Base-by-base conservation (phyloP, 92 coral and sea anemone genomes). In the Virgularia gustaviana region DNA sequence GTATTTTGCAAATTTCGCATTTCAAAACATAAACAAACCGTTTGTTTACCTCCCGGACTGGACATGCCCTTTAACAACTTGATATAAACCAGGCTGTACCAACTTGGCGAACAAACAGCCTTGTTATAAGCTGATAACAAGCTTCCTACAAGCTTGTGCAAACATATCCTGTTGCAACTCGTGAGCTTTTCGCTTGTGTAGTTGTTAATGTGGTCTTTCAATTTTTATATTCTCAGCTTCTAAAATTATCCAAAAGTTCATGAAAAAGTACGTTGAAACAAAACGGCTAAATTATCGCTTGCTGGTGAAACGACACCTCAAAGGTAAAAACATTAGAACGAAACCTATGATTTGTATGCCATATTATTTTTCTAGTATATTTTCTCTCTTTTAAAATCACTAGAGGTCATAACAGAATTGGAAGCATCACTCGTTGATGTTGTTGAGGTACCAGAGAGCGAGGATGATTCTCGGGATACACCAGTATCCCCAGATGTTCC, bases 221-320 rank as follows among this genome's bases (percentile, higher is more conserved):
- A 15, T 39, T 16, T 4, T 25, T 3, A n/a, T 20, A 2, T 28
- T 79, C 55, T 2, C 25, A 79, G 83, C 83, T 34, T n/a, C 63
- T 0, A 36, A 47, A 28, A 59, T 71, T 11, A 70, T 79, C 34
- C 62, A 70, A 56, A 64, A 51, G 16, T 42, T 58, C 12, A 57
- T 70, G 19, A 67, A 78, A 36, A 41, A 20, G 12, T 30, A 41
- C 30, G 72, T 29, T 19, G 72, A 18, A 9, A 65, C 7, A 23
- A 65, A 44, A 42, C 27, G 36, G 6, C 49, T 65, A 19, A 28
- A 65, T 7, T 42, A 65, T 38, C 72, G 72, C 10, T 18, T 65
- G 23, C 44, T 32, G 35, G 31, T 65, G 28, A 65, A 65, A 44
- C 72, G 44, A 24, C 11, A 44, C n/a, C 51, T 65, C 22, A 65